These are phyloP conservation scores for Netelia fuscicornis DNA, from an alignment of 2,888 invertebrate species.

Conservation along the genomic window DNA sequence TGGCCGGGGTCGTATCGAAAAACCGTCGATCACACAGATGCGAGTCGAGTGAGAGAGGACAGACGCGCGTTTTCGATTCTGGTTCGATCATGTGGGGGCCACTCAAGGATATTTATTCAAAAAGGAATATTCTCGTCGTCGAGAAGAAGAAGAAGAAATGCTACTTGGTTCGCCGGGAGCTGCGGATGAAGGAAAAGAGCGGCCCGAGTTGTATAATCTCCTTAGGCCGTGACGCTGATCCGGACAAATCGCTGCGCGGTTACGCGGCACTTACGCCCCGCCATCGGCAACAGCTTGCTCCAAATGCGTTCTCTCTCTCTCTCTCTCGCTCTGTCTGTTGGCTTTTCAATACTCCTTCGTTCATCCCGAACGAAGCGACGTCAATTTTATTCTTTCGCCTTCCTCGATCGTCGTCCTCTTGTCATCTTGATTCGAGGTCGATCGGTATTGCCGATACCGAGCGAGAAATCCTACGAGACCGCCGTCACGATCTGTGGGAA, in stretches of 20 bases:
- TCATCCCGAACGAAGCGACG: constrained; percentile 20
- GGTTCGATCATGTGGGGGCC: not conserved
- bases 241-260: constrained; percentile 86
- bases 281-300: constrained; percentile 29
- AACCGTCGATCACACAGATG: constrained; percentile 21
- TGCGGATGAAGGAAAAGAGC: constrained; percentile 45
- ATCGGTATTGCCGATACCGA: constrained; percentile 62
- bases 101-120: not conserved
- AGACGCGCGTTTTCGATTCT: not conserved
- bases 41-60: not conserved
- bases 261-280: constrained; percentile 81
- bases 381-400: constrained; percentile 22
- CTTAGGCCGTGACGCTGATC: constrained; percentile 87
- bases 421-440: constrained; percentile 48
- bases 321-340: not conserved
- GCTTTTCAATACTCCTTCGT: constrained; percentile 47
- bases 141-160: constrained; percentile 64
- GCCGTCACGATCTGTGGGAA: not conserved
- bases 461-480: constrained; percentile 32
- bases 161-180: constrained; percentile 76
- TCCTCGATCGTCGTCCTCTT: constrained; percentile 36
- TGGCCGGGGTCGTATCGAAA: not conserved
- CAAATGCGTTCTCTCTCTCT: constrained; percentile 7
- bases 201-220: constrained; percentile 84
- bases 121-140: constrained; percentile 22